phyloP scores from a whole-genome alignment of 2,113 vertebrate species.

The Colaptes auratus region DNA sequence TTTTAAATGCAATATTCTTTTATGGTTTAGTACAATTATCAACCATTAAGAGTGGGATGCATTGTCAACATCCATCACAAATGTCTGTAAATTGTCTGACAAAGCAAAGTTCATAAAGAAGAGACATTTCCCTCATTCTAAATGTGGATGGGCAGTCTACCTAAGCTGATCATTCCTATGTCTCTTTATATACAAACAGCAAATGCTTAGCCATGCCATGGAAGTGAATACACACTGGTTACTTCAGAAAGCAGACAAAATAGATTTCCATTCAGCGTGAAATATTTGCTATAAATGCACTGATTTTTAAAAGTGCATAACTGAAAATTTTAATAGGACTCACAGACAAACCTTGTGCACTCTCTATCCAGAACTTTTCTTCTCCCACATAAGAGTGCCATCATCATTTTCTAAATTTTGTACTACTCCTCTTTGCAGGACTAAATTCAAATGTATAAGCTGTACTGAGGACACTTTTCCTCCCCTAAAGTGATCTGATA shows the following conservation, averaged over 20 bases:
- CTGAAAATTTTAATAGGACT: neutral
- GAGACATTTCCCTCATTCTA: neutral
- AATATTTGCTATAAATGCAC: neutral
- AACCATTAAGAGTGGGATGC: neutral
- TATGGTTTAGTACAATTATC: neutral
- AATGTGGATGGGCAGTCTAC: neutral
- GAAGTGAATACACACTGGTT: neutral
- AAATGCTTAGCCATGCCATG: neutral
- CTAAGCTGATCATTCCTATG: neutral
- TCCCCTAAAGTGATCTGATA: neutral
- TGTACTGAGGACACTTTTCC: neutral
- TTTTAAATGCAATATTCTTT: neutral
- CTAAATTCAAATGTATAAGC: neutral
- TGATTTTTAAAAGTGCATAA: neutral
- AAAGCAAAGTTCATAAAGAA: neutral
- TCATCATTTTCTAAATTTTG: neutral
- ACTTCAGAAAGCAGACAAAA: neutral
- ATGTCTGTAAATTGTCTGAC: neutral
- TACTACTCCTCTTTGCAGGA: neutral
- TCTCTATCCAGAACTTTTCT: neutral
- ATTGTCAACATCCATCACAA: neutral
- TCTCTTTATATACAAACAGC: neutral
- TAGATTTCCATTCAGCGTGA: neutral
- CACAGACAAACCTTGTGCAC: neutral
- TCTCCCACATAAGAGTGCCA: neutral